phyloP scores from a whole-genome alignment of 1,140 invertebrate genomes.

The Scaptomyza montana region DNA sequence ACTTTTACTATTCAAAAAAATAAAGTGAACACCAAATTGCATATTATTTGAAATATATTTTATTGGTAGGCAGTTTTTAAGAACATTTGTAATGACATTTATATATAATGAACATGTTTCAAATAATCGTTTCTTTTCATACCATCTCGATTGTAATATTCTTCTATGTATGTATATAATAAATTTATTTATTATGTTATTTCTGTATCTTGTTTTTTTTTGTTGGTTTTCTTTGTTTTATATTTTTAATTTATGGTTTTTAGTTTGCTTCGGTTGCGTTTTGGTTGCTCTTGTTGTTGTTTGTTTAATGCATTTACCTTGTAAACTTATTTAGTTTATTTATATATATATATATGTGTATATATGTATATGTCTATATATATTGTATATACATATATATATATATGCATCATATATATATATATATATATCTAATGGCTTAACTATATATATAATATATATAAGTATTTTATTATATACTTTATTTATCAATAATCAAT shows the following conservation, averaged over 20 bases:
- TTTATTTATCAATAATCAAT: slow-evolving; percentile 80
- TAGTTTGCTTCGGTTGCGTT: slow-evolving; percentile 75
- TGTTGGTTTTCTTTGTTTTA: slow-evolving; percentile 30
- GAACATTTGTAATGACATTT: slow-evolving; percentile 84
- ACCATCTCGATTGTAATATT: slow-evolving; percentile 69
- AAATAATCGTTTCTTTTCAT: slow-evolving; percentile 81
- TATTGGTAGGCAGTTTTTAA: slow-evolving; percentile 84
- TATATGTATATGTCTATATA: slow-evolving; percentile 41
- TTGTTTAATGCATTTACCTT: slow-evolving; percentile 62
- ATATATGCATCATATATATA: slow-evolving; percentile 49
- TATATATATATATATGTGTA: slow-evolving; percentile 61
- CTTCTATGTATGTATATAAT: slow-evolving; percentile 81
- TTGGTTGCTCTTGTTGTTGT: slow-evolving; percentile 50
- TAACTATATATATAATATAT: slow-evolving; percentile 73
- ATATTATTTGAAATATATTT: slow-evolving; percentile 84
- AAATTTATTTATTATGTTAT: slow-evolving; percentile 77
- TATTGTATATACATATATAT: slow-evolving; percentile 35
- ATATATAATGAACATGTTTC: slow-evolving; percentile 83
- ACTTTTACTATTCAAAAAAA: slow-evolving; percentile 11
- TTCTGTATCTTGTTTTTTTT: slow-evolving; percentile 41
- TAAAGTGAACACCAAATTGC: slow-evolving; percentile 6
- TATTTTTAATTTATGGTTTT: slow-evolving; percentile 43
- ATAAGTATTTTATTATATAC: slow-evolving; percentile 54
- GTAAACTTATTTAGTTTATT: slow-evolving; percentile 65
- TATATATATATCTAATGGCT: slow-evolving; percentile 74